phyloP scores from a whole-genome alignment of 2,888 invertebrate genomes.

The Augochlorella aurata region DNA sequence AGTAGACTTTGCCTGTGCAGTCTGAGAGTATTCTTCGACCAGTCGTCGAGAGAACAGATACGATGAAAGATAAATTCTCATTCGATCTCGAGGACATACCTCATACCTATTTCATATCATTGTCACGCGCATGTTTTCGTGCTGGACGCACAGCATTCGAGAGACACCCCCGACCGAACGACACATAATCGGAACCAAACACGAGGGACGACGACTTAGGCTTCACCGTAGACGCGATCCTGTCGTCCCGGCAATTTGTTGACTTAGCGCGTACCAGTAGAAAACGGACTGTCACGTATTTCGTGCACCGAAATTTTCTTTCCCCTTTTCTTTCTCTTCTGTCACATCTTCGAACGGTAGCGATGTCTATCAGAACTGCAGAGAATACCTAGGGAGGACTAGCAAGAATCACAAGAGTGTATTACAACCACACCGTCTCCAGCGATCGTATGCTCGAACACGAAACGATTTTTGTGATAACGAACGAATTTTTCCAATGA shows the following conservation, averaged over 20 bases:
- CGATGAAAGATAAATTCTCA: background rate
- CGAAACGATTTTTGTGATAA: conserved; percentile 59
- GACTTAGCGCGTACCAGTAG: conserved; percentile 64
- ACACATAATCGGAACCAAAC: conserved; percentile 41
- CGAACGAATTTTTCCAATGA: conserved; percentile 47
- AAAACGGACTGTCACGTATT: background rate
- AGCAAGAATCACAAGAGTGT: conserved; percentile 28
- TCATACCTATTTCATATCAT: background rate
- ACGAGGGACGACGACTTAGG: conserved; percentile 50
- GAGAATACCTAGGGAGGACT: conserved; percentile 49
- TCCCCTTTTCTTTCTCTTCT: conserved; percentile 15
- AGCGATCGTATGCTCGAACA: conserved; percentile 22
- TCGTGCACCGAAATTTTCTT: background rate
- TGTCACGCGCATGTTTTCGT: background rate
- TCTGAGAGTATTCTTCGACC: conserved; percentile 5
- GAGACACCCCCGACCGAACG: background rate
- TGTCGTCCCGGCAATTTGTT: conserved; percentile 65
- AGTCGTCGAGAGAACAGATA: background rate
- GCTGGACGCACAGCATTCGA: background rate
- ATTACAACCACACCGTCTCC: conserved; percentile 24
- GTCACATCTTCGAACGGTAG: background rate
- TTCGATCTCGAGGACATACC: conserved; percentile 8
- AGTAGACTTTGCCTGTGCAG: conserved; percentile 9
- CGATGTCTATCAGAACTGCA: conserved; percentile 26
- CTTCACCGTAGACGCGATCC: conserved; percentile 46